Evolutionary conservation across 2,797 vertebrate species (phyloP), one percentile per base, ranked within the genome.

Genomic region (Onychomys arenicola): DNA sequence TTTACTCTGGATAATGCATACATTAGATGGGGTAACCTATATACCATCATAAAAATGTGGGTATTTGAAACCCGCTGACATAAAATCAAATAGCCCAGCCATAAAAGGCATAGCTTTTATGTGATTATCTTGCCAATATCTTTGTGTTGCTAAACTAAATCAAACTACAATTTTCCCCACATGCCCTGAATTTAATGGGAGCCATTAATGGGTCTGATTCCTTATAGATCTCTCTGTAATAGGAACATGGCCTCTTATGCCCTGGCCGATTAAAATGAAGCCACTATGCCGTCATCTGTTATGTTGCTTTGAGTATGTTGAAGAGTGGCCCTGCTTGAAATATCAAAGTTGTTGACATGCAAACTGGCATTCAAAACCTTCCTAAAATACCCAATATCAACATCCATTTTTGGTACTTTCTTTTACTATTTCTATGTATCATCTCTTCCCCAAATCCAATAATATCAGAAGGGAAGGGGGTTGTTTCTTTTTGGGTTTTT

Each of bases 121-220:
- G 98, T 98, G 98, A 99, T 99, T 98, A 99, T 98, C 98, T 98
- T 98, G 98, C 98, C 98, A 99, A 98, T 99, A 98, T 98, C 98
- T 98, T 97, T 92, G 69, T 98, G 98, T 98, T 98, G 98, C 98
- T 97, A 98, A 98, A 98, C 98, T 99, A 99, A 99, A 99, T 99
- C 98, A 99, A 98, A 98, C 95, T 97, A 98, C 98, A 98, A 98
- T 98, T 98, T 98, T 98, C 97, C 98, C 98, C 98, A 97, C 98
- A 98, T 98, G 98, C 97, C 98, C 98, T 98, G 98, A 98, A 96
- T 98, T 98, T 99, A 98, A 99, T 98, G 98, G 98, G 98, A 98
- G 97, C 96, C 95, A 89, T 98, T 98, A 99, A 98, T 98, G 98
- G 98, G 97, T 98, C 98, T 82, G 81, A 98, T 98, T 98, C 98